Base-by-base conservation (phyloP, 1,140 invertebrate genomes). In the Nephotettix cincticeps region DNA sequence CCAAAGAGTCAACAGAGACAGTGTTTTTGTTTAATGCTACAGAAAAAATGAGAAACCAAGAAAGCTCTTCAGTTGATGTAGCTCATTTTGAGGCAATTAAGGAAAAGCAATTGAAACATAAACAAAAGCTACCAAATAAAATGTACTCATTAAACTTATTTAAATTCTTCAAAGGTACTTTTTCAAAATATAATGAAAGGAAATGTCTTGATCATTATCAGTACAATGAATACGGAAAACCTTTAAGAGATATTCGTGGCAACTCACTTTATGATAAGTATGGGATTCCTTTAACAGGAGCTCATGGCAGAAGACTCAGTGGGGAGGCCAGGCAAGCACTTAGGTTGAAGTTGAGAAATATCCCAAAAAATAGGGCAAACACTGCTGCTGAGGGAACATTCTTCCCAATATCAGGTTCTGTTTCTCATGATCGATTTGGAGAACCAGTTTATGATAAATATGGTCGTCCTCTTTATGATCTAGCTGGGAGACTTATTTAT, bases 241-340 rank as follows among this genome's bases (percentile, higher is more conserved):
- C 63, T 6, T 23, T 71, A 25, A 58, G 36, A 25, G 70, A 71
- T 32, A 32, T 67, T 4, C 30, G 61, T 36, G 27, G 23, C 13
- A 40, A 71, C 21, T 51, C 54, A 29, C 47, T 71, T 6, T 71
- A 68, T 45, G 70, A 71, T 27, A 58, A 68, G 43, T 23, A 58
- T 47, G 70, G 70, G 1, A 71, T 71, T 30, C 70, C 70, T 27
- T 11, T 68, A 1, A 68, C 70, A 11, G 69, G 63, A 54, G 63
- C 25, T n/a, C 43, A 71, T 54, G 69, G 69, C 23, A 27, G 19
- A 30, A 54, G 32, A 29, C 21, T 71, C 21, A 25, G 30, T 30
- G 69, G 51, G 9, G 6, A 61, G 23, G 68, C 54, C 11, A 61
- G 51, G 14, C 45, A 36, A 23, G 1, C 54, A 61, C 32, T 61